Evolutionary conservation across 1,140 invertebrate genomes (phyloP).

Genomic region (Diorhabda carinulata): DNA sequence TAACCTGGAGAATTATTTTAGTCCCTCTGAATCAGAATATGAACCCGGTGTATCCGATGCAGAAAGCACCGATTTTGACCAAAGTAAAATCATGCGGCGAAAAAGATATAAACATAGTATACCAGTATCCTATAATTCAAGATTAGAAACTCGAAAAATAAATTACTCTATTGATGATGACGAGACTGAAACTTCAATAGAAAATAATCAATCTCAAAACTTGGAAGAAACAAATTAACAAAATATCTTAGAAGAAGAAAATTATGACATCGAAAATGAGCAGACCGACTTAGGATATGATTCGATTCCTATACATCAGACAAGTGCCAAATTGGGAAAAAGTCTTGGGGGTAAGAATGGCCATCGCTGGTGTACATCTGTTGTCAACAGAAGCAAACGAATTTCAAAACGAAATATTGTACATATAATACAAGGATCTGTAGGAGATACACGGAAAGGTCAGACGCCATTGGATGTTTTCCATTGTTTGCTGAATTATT

Average conservation of each 20-base stretch:
- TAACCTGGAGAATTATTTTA: not conserved
- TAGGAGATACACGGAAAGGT: not conserved
- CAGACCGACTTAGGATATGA: not conserved
- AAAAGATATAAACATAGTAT: not conserved
- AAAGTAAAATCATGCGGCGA: not conserved
- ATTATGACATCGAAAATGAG: not conserved
- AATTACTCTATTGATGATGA: not conserved
- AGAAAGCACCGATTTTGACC: not conserved
- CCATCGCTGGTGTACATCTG: constrained; percentile 8
- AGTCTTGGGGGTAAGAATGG: constrained; percentile 15
- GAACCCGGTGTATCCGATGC: not conserved
- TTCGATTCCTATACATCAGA: not conserved
- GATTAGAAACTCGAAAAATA: not conserved
- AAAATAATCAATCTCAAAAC: not conserved
- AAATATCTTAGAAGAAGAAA: not conserved
- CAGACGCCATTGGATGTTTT: not conserved
- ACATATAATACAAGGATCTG: constrained; percentile 13
- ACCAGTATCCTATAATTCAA: not conserved
- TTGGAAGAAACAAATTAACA: not conserved
- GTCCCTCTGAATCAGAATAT: not conserved
- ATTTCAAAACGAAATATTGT: constrained; percentile 10
- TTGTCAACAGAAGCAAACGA: not conserved
- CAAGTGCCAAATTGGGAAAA: not conserved
- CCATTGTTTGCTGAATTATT: constrained; percentile 6
- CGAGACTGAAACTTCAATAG: not conserved